Evolutionary conservation across 2,113 vertebrate genomes (phyloP), one percentile per base, ranked within the genome.

Genomic region (Nymphicus hollandicus): DNA sequence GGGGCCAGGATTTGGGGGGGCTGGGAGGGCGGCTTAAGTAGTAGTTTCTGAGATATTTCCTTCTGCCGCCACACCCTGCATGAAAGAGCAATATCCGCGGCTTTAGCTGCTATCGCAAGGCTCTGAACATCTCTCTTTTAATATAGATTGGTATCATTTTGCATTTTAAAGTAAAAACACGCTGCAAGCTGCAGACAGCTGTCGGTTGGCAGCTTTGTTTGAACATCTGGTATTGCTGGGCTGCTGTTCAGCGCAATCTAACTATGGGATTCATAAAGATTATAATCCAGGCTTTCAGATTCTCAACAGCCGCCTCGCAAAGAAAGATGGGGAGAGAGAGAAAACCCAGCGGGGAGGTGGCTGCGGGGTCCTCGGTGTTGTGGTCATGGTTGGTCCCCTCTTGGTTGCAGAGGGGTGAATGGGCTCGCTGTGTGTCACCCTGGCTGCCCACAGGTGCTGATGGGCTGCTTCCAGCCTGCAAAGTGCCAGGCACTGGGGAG

Each of bases 141-240:
- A 95, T 96, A 97, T 87, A 93, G 96, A 92, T 95, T 78, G 88
- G n/a, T 92, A 94, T 97, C 95, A 82, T 95, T 91, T 95, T 95
- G 93, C 93, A 93, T 97, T 97, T 97, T 97, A 95, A 97, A 97
- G 95, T 96, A 97, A 97, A 96, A 97, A 92, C 96, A 97, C 50
- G 52, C 95, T 97, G 95, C 96, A 97, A 95, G 97, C 97, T 97
- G 93, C 96, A 97, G 92, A 96, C 97, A 97, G 97, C 97, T 97
- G 97, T 97, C 91, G 96, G 96, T 97, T 98, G 97, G 97, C 97
- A 98, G 96, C 96, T 96, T 96, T 96, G 95, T 96, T 94, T 95
- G 97, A 97, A 97, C 97, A 98, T 97, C 97, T 98, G 97, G 96
- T 97, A 95, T 96, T 97, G 95, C 97, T 96, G 96, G 97, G 96